Conservation (phyloP, 2,797 vertebrate species). For the Centropyge bicolor region DNA sequence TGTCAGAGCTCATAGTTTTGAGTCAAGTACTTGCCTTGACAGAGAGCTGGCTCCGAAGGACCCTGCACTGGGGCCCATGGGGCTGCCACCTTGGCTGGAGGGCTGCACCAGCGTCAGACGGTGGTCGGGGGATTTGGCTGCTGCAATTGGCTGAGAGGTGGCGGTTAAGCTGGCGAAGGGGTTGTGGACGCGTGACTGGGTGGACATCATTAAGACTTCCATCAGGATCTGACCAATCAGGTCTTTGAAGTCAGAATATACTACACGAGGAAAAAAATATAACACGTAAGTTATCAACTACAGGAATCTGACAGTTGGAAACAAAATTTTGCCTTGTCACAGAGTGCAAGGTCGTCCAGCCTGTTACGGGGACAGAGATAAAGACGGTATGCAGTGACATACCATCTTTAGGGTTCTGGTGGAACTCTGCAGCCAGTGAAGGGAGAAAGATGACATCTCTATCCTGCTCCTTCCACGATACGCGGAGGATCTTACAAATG, state of each 20-base stretch:
- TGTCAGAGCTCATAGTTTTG: neutral
- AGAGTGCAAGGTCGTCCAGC: neutral
- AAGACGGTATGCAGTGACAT: slow-evolving; percentile 9
- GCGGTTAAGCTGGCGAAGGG: slow-evolving; percentile 98
- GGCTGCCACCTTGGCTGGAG: slow-evolving; percentile 92
- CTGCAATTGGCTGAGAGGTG: slow-evolving; percentile 95
- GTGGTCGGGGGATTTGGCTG: slow-evolving; percentile 94
- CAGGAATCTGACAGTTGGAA: neutral
- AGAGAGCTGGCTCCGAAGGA: slow-evolving; percentile 95
- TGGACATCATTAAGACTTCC: slow-evolving; percentile 99
- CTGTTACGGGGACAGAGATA: neutral
- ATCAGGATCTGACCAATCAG: slow-evolving; percentile 98
- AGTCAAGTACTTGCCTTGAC: slow-evolving; percentile 92
- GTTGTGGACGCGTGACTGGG: slow-evolving; percentile 94
- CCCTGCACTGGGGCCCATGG: slow-evolving; percentile 91
- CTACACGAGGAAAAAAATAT: slow-evolving; percentile 71
- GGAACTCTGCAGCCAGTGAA: slow-evolving; percentile 94
- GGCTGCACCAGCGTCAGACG: slow-evolving; percentile 90
- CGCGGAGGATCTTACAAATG: slow-evolving; percentile 98
- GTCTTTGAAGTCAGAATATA: slow-evolving; percentile 98
- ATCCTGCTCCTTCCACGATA: slow-evolving; percentile 98
- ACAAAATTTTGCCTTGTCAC: neutral
- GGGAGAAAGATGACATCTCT: slow-evolving; percentile 97
- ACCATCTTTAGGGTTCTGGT: slow-evolving; percentile 96
- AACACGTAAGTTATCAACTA: neutral